Evolutionary conservation across 2,113 vertebrate species (phyloP).

Genomic region (Albula glossodonta): DNA sequence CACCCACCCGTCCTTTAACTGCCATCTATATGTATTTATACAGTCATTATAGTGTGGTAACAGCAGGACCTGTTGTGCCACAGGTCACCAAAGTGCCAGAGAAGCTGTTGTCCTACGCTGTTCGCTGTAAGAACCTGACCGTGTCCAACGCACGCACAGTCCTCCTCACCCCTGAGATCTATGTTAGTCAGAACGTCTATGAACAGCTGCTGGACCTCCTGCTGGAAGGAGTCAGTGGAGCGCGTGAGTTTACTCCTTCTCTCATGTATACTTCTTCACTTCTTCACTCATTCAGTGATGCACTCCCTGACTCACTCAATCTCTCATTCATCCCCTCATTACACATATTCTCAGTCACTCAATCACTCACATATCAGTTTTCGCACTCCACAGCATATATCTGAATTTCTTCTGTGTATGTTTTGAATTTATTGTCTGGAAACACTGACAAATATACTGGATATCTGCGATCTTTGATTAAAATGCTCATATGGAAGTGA

Average conservation of each 20-base stretch:
- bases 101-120: constrained; percentile 86
- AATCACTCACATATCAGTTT: neutral
- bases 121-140: constrained; percentile 87
- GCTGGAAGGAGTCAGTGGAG: constrained; percentile 80
- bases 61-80: neutral
- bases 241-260: constrained; percentile 72
- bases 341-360: neutral
- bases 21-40: neutral
- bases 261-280: neutral
- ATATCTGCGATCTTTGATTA: neutral
- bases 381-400: neutral
- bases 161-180: constrained; percentile 95
- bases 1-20: neutral
- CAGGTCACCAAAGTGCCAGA: constrained; percentile 97
- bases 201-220: constrained; percentile 93
- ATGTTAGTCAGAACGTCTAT: constrained; percentile 85
- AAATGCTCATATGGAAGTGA: neutral
- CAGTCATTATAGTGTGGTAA: neutral
- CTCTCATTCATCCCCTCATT: neutral
- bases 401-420: neutral
- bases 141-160: constrained; percentile 88
- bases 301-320: neutral
- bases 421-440: neutral
- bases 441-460: neutral
- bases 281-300: neutral